Evolutionary conservation across 2,797 vertebrate genomes (phyloP).

Genomic region (Oophaga sylvatica): DNA sequence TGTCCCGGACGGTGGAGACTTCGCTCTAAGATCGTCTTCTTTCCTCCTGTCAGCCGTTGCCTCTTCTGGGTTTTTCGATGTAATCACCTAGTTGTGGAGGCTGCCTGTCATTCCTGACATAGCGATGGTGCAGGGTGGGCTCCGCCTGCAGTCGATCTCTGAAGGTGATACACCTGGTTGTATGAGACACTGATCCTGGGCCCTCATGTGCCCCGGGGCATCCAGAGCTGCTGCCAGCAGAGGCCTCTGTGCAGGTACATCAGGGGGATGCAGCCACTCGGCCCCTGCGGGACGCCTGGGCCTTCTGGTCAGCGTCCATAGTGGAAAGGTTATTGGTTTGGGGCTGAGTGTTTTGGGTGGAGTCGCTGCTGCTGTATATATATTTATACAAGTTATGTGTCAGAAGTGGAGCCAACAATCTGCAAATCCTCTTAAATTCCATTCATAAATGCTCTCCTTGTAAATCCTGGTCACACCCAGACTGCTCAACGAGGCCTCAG

Average conservation of each 20-base stretch:
- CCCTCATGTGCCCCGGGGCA: neutral
- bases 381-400: slow-evolving; percentile 22
- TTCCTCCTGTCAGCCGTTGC: too few relatives aligned
- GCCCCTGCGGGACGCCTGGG: neutral
- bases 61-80: too few relatives aligned
- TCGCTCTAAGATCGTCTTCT: too few relatives aligned
- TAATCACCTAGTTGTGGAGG: neutral
- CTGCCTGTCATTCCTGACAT: slow-evolving; percentile 14
- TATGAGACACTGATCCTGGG: neutral
- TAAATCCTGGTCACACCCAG: slow-evolving; percentile 25
- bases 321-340: neutral
- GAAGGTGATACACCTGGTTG: neutral
- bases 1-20: too few relatives aligned
- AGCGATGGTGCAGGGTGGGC: neutral
- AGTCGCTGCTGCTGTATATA: neutral
- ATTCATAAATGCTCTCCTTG: slow-evolving; percentile 27
- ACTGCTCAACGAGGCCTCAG: neutral
- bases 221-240: too few relatives aligned
- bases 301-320: neutral
- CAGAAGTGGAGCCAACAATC: neutral
- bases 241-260: neutral
- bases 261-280: neutral
- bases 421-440: slow-evolving; percentile 31
- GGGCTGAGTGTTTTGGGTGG: neutral
- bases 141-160: neutral